Percentiles rank a stretch among this genome's conserved stretches.
Evolutionary conservation across 2,113 vertebrate genomes (phyloP).

Genomic region (Aspidoscelis tigris): DNA sequence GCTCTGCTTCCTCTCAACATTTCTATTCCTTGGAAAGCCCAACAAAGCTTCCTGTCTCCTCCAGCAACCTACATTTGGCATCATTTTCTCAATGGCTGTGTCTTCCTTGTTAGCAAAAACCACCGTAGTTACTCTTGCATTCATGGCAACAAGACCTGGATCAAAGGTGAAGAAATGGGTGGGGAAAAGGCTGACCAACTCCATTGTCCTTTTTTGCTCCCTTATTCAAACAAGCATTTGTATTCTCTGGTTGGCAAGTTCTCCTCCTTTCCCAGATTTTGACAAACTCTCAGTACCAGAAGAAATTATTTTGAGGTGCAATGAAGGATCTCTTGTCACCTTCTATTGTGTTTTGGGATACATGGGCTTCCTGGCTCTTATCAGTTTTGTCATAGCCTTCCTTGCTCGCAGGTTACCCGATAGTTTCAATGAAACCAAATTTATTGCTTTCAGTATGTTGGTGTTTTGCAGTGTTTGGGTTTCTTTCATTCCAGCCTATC

Average conservation of each 20-base stretch:
- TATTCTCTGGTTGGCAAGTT: neutral
- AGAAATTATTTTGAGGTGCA: neutral
- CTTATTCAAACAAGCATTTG: neutral
- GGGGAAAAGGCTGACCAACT: neutral
- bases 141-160: constrained; percentile 12
- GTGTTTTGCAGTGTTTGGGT: constrained; percentile 9
- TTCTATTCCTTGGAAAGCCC: constrained; percentile 5
- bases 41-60: neutral
- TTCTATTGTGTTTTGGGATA: constrained; percentile 1
- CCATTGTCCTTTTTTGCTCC: neutral
- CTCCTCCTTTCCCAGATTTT: neutral
- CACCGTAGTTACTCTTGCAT: neutral
- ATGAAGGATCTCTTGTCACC: neutral
- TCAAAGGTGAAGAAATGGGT: neutral
- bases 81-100: constrained; percentile 6
- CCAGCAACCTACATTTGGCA: neutral
- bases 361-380: neutral
- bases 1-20: constrained; percentile 12
- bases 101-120: constrained; percentile 21
- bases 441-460: constrained; percentile 14
- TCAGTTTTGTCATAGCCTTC: neutral
- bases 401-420: neutral
- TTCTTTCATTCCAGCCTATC: constrained; percentile 3
- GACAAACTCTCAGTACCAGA: neutral
- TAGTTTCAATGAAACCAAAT: constrained; percentile 20